Percentiles rank a stretch among this genome's conserved stretches.
Conservation (phyloP, 1,140 invertebrate genomes). For the Drosophila takahashii region DNA sequence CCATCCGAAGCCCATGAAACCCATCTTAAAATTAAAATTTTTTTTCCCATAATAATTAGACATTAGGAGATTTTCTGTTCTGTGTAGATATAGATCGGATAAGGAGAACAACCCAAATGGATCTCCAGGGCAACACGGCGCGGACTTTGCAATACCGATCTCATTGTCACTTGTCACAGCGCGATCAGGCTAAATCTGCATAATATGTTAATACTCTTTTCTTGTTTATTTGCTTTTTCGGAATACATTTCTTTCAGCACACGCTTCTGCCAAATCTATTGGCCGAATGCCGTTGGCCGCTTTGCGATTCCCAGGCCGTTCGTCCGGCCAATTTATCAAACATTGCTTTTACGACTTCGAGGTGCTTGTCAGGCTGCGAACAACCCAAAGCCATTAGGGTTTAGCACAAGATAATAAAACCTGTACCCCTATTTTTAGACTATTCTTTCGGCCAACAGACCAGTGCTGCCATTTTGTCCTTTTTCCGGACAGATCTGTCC, state of each 20-base stretch:
- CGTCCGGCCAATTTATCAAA: constrained; percentile 50
- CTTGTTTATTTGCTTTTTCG: constrained; percentile 10
- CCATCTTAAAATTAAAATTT: too few relatives aligned
- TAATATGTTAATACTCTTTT: constrained; percentile 43
- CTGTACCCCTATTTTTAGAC: constrained; percentile 34
- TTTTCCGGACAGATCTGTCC: too few relatives aligned
- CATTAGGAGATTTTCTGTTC: constrained; percentile 8
- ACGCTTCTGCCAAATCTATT: constrained; percentile 23
- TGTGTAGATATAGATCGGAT: constrained; percentile 20
- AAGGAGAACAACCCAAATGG: constrained; percentile 34
- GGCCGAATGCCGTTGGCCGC: constrained; percentile 19
- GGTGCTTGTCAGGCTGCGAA: constrained; percentile 41
- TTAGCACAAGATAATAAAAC: constrained; percentile 48
- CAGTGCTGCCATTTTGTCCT: too few relatives aligned
- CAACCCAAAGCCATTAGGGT: constrained; percentile 67
- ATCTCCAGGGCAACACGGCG: constrained; percentile 25
- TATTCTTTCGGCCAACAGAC: constrained; percentile 23
- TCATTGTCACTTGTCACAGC: constrained; percentile 34
- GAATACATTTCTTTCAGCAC: constrained; percentile 39
- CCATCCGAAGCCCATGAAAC: too few relatives aligned
- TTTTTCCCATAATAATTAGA: too few relatives aligned
- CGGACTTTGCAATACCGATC: constrained; percentile 33
- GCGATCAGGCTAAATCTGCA: constrained; percentile 30
- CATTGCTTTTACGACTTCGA: constrained; percentile 56
- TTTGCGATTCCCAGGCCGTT: constrained; percentile 43